phyloP scores from a whole-genome alignment of 2,888 invertebrate genomes.

The Mermis nigrescens region DNA sequence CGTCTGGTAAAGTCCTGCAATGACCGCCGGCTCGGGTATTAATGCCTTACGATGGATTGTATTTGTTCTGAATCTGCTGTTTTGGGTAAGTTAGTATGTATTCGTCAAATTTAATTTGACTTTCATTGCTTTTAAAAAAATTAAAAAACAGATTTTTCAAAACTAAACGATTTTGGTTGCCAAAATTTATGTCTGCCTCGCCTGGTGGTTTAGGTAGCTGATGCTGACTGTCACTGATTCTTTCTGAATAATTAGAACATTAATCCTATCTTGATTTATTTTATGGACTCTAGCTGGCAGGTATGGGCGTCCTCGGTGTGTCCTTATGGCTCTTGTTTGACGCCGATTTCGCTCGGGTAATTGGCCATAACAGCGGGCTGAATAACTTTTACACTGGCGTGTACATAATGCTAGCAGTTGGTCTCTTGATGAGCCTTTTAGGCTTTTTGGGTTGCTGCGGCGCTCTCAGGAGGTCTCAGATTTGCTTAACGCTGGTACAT shows the following conservation, averaged over 20 bases:
- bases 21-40: background rate
- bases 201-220: too few species aligned
- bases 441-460: conserved; percentile 67
- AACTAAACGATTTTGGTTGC: too few species aligned
- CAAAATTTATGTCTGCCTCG: too few species aligned
- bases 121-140: too few species aligned
- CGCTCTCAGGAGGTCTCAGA: conserved; percentile 54
- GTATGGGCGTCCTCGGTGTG: conserved; percentile 48
- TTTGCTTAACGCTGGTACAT: conserved; percentile 54
- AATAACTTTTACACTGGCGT: conserved; percentile 48
- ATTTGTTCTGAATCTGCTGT: background rate
- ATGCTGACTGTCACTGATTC: background rate
- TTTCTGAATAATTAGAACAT: background rate
- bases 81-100: conserved; percentile 4
- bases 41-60: background rate
- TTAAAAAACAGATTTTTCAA: too few species aligned
- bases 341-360: conserved; percentile 45
- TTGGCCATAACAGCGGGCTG: conserved; percentile 48
- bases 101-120: too few species aligned
- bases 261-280: too few species aligned
- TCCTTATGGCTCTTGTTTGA: conserved; percentile 60
- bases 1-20: too few species aligned
- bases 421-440: conserved; percentile 51
- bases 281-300: conserved; percentile 46
- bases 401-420: conserved; percentile 52